Evolutionary conservation across 2,888 invertebrate genomes (phyloP).

Genomic region (Andrena chrysosceles): DNA sequence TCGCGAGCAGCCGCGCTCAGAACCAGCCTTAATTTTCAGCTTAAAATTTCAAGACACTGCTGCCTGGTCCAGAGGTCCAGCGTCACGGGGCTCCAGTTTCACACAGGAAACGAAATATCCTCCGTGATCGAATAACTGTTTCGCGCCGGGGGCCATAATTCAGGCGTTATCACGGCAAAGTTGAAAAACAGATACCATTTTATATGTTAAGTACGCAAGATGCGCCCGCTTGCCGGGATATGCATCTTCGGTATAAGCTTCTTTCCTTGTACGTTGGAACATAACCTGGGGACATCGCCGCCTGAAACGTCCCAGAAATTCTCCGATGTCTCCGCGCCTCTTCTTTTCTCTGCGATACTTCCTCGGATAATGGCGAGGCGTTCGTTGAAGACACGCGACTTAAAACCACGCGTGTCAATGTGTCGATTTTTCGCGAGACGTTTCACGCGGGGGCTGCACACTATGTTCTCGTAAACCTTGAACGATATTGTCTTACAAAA

Average conservation of each 20-base stretch:
- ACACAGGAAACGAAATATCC: not conserved
- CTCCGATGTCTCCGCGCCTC: slow-evolving; percentile 11
- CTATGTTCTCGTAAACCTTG: not conserved
- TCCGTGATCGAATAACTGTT: slow-evolving; percentile 2
- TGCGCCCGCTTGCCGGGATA: slow-evolving; percentile 48
- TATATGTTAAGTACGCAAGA: slow-evolving; percentile 61
- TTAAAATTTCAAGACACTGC: slow-evolving; percentile 13
- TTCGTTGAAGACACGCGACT: slow-evolving; percentile 14
- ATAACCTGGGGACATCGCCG: slow-evolving; percentile 67
- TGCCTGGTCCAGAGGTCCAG: not conserved
- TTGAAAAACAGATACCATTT: slow-evolving; percentile 67
- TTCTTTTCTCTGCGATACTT: slow-evolving; percentile 25
- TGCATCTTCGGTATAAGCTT: slow-evolving; percentile 70
- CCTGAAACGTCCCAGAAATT: slow-evolving; percentile 45
- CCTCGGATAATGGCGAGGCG: slow-evolving; percentile 12
- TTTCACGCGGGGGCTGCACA: not conserved
- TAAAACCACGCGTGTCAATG: not conserved
- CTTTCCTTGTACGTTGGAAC: slow-evolving; percentile 71
- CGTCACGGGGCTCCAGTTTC: not conserved
- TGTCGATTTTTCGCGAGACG: not conserved
- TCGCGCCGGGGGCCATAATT: slow-evolving; percentile 11
- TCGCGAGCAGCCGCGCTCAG: slow-evolving; percentile 11
- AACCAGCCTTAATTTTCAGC: slow-evolving; percentile 23
- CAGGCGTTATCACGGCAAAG: slow-evolving; percentile 50
- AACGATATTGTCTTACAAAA: not conserved